Evolutionary conservation across 2,888 invertebrate species (phyloP).

Genomic region (Zhuqinia jingwanae): DNA sequence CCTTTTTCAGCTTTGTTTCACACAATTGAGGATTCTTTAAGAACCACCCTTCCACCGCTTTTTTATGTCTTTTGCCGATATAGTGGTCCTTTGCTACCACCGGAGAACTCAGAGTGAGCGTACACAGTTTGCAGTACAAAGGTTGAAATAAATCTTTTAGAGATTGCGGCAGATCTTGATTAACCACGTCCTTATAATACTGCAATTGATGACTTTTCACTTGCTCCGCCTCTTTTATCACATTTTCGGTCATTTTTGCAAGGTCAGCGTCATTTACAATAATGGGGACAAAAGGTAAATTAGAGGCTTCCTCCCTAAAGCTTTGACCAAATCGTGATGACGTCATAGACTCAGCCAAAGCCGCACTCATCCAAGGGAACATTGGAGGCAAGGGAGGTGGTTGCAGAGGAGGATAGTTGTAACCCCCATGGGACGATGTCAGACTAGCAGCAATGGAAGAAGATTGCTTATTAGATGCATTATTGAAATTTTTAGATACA

Average conservation of each 20-base stretch:
- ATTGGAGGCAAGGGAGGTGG: constrained; percentile 76
- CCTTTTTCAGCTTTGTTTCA: not conserved
- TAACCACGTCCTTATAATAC: constrained; percentile 72
- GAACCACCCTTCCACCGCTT: constrained; percentile 72
- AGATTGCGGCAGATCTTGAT: constrained; percentile 66
- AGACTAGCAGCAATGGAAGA: not conserved
- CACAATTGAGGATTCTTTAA: not conserved
- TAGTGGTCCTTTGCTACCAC: constrained; percentile 77
- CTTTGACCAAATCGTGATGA: constrained; percentile 39
- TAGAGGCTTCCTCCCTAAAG: constrained; percentile 55
- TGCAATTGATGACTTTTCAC: constrained; percentile 48
- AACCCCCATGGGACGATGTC: not conserved
- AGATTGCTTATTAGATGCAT: not conserved
- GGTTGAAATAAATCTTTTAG: constrained; percentile 77
- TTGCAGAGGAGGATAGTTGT: constrained; percentile 39
- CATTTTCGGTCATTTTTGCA: constrained; percentile 70
- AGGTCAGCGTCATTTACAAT: constrained; percentile 66
- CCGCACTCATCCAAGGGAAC: constrained; percentile 74
- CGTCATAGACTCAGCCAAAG: constrained; percentile 41
- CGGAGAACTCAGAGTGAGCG: constrained; percentile 70
- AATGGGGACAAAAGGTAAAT: constrained; percentile 72
- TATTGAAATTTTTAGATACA: not conserved
- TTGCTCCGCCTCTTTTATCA: constrained; percentile 67
- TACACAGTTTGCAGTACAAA: constrained; percentile 76
- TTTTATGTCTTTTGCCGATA: constrained; percentile 75